phyloP scores from a whole-genome alignment of 92 coral and sea anemone genomes.

The Anthopleura xanthogrammica region DNA sequence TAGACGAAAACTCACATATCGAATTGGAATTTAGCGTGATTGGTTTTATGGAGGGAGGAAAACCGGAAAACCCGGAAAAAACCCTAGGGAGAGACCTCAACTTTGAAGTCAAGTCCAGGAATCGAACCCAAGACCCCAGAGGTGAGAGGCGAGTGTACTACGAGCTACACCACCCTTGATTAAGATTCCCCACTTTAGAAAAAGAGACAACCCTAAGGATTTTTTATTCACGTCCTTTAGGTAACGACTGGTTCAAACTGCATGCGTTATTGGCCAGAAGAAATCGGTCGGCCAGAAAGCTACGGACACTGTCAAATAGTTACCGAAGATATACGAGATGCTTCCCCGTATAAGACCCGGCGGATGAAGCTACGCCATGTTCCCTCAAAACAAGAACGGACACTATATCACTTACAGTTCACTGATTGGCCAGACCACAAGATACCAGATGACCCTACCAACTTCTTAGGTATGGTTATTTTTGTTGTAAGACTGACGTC shows the following conservation, averaged over 20 bases:
- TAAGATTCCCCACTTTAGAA: too few relatives aligned
- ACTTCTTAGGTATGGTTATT: constrained; percentile 71
- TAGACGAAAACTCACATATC: too few relatives aligned
- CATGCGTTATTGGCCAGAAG: constrained; percentile 92
- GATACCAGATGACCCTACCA: constrained; percentile 81
- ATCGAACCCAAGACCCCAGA: too few relatives aligned
- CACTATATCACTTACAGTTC: constrained; percentile 79
- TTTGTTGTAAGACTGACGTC: background rate
- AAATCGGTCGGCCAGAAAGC: constrained; percentile 35
- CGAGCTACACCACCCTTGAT: too few relatives aligned
- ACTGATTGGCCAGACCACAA: constrained; percentile 97
- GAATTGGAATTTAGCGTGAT: too few relatives aligned
- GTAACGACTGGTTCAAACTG: constrained; percentile 57
- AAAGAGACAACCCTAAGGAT: background rate
- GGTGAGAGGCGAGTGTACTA: too few relatives aligned
- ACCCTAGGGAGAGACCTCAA: too few relatives aligned
- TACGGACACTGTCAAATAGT: constrained; percentile 32
- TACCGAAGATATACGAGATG: constrained; percentile 60
- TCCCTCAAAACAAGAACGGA: constrained; percentile 46
- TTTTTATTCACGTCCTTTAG: constrained; percentile 15
- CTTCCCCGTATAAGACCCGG: constrained; percentile 71
- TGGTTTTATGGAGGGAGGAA: too few relatives aligned
- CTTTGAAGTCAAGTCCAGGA: too few relatives aligned
- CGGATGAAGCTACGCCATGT: constrained; percentile 42
- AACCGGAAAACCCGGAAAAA: too few relatives aligned